Conservation (phyloP, 1,140 invertebrate genomes). For the Venustaconcha ellipsiformis region DNA sequence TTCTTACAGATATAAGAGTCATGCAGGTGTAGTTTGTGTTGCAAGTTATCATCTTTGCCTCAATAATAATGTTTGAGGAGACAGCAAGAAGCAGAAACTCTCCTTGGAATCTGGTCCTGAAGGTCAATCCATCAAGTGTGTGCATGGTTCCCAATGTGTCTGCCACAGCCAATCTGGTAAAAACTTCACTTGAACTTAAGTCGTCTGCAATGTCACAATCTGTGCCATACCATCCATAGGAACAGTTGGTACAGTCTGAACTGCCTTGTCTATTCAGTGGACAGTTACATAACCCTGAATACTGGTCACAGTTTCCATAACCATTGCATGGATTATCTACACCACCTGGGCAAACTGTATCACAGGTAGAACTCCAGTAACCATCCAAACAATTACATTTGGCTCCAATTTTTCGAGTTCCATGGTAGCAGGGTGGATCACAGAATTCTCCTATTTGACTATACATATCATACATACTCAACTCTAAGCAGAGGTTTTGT, state of each 20-base stretch:
- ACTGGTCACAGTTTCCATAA: slow-evolving; percentile 39
- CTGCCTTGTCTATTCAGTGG: slow-evolving; percentile 33
- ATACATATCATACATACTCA: slow-evolving; percentile 26
- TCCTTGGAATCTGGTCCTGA: slow-evolving; percentile 29
- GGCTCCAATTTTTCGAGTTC: slow-evolving; percentile 1
- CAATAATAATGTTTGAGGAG: slow-evolving; percentile 33
- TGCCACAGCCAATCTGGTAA: slow-evolving; percentile 8
- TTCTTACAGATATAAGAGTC: slow-evolving; percentile 34
- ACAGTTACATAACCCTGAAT: slow-evolving; percentile 39
- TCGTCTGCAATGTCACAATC: slow-evolving; percentile 37
- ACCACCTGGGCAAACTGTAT: slow-evolving; percentile 40
- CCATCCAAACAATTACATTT: slow-evolving; percentile 32
- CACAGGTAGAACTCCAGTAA: slow-evolving; percentile 41
- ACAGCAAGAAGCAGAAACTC: slow-evolving; percentile 35
- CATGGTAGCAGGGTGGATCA: slow-evolving; percentile 18
- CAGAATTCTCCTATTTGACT: slow-evolving; percentile 18
- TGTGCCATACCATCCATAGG: slow-evolving; percentile 38
- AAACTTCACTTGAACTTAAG: not conserved
- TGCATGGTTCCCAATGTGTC: slow-evolving; percentile 28
- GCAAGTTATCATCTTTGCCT: slow-evolving; percentile 46
- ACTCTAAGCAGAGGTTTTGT: slow-evolving; percentile 36
- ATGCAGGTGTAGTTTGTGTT: slow-evolving; percentile 40
- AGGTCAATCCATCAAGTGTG: slow-evolving; percentile 37
- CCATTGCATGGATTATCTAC: slow-evolving; percentile 38
- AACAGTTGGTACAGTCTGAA: slow-evolving; percentile 37